Evolutionary conservation across 1,140 invertebrate species (phyloP), one percentile per base, ranked within the genome.

Genomic region (Brachionus koreanus): DNA sequence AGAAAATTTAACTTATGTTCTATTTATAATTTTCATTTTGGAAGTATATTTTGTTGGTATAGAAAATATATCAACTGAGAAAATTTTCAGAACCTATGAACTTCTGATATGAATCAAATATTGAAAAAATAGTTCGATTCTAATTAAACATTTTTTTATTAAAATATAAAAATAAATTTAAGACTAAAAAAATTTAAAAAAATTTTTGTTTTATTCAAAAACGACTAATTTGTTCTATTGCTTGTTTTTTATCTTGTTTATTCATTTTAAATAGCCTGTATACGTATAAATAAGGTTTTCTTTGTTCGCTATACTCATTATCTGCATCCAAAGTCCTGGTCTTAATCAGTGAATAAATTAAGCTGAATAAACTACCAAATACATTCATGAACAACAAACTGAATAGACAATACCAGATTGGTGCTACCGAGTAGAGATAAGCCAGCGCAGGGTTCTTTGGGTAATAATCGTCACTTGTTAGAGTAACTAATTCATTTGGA

Each of bases 341-440:
- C 23, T 74, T 74, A 25, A 74, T 46, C 3, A 46, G 7, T 5
- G 42, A 74, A 74, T 74, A 74, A 25, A 74, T 74, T 25, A 74
- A 46, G 29, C 69, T 74, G 19, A 74, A 74, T 10, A 74, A 49
- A 33, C 6, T 19, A 46, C 69, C 69, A 23, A 74, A 46, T 7
- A 74, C 1, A 46, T 25, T 74, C 42, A 74, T 74, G 12, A 74
- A 74, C 42, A 74, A 74, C 1, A 74, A 33, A 23, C 69, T 74
- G 43, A 74, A 74, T 23, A 74, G 23, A 74, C 69, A 74, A 33
- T 74, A 74, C 69, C 69, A 74, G 12, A 74, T 74, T 7, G 69
- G 42, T 1, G 39, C 42, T 3, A 74, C 25, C 25, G 69, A 74
- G 25, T 74, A 74, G 4, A 46, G 10, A 49, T 74, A 74, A 10